phyloP scores from a whole-genome alignment of 2,797 vertebrate species.

The Myotis findleyi region DNA sequence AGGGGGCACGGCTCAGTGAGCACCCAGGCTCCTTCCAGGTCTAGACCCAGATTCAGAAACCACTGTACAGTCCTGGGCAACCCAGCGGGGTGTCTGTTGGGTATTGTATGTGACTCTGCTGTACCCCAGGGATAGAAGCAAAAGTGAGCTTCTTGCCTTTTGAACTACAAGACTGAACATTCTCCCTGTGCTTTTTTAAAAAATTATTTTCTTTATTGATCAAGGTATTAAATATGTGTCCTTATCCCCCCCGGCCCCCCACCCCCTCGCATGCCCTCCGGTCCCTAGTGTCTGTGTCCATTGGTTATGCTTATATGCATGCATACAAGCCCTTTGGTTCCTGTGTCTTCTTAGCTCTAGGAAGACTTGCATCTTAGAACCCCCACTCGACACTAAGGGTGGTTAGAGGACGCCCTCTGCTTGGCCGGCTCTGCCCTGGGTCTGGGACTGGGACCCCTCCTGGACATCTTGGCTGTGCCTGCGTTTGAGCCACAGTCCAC shows the following conservation, averaged over 20 bases:
- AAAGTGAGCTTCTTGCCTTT: not conserved
- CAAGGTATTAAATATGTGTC: too few relatives aligned
- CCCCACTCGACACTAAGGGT: not conserved
- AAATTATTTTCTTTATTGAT: too few relatives aligned
- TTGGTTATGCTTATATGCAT: too few relatives aligned
- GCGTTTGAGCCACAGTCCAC: not conserved
- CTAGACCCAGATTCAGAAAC: not conserved
- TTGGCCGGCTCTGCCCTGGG: not conserved
- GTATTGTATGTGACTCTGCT: not conserved
- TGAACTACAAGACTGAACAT: not conserved
- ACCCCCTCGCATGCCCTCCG: too few relatives aligned
- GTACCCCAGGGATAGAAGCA: not conserved
- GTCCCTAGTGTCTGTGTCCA: too few relatives aligned
- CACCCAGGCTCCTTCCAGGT: not conserved
- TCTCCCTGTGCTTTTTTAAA: too few relatives aligned
- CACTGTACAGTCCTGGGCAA: too few relatives aligned
- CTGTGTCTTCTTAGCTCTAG: not conserved
- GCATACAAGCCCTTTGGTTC: too few relatives aligned
- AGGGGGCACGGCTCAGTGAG: not conserved
- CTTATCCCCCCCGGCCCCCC: too few relatives aligned
- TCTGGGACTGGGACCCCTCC: not conserved
- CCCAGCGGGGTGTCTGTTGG: fast-evolving
- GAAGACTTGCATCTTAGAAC: not conserved
- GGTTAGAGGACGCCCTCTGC: not conserved
- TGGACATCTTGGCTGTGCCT: not conserved